Evolutionary conservation across 1,140 invertebrate species (phyloP).

Genomic region (Laupala kohalensis): DNA sequence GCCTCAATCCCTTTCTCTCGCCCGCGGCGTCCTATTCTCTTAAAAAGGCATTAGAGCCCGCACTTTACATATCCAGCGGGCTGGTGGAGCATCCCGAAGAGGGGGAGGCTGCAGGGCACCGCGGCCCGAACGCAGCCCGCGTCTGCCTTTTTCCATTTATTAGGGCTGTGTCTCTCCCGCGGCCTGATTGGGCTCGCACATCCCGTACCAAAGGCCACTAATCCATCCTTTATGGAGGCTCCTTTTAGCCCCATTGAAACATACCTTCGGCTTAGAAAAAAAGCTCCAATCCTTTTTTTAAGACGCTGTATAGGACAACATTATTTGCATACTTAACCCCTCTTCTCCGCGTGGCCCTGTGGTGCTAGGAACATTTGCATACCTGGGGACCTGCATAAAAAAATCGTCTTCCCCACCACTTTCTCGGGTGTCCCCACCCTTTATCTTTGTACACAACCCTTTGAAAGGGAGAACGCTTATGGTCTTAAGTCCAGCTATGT

Average conservation of each 20-base stretch:
- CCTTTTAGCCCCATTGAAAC: not conserved
- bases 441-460: conserved; percentile 4
- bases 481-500: conserved; percentile 6
- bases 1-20: too few species aligned
- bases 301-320: not conserved
- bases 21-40: too few species aligned
- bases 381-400: conserved; percentile 3
- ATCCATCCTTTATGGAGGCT: conserved; percentile 1
- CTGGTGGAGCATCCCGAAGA: too few species aligned
- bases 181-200: too few species aligned
- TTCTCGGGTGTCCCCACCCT: not conserved
- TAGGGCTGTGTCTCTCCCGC: not conserved
- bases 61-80: too few species aligned
- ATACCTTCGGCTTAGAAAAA: too few species aligned
- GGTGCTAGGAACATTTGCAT: conserved; percentile 2
- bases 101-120: too few species aligned
- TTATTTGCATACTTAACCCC: conserved; percentile 8
- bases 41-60: too few species aligned
- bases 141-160: conserved; percentile 5
- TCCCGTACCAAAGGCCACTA: not conserved
- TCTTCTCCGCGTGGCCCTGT: not conserved
- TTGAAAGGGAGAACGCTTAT: conserved; percentile 6
- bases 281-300: too few species aligned
- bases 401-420: not conserved
- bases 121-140: too few species aligned